Percentiles rank a stretch among this genome's conserved stretches.
Conservation (phyloP, 2,888 invertebrate genomes). For the Boloria selene region DNA sequence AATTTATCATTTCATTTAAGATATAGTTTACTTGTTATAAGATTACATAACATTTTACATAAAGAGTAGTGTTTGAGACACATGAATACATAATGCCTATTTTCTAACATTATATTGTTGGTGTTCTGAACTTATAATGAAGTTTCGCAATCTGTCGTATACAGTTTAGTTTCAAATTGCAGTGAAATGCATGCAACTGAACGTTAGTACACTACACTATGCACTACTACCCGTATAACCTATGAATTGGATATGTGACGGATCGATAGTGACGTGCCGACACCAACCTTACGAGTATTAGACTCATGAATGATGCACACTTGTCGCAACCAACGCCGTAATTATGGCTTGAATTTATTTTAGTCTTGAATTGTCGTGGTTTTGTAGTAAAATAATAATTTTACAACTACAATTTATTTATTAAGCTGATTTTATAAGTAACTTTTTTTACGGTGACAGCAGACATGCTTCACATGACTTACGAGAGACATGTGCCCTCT, state of each 20-base stretch:
- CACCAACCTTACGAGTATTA: constrained; percentile 21
- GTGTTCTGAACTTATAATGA: no score
- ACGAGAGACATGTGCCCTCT: no score
- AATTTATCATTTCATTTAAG: no score
- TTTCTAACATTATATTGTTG: no score
- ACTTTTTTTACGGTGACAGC: no score
- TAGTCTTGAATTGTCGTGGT: background rate
- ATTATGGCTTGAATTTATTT: background rate
- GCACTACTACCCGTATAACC: constrained; percentile 5
- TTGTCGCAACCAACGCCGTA: background rate
- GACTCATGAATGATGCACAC: constrained; percentile 21
- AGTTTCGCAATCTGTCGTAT: background rate
- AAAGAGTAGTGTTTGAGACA: no score
- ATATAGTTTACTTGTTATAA: no score
- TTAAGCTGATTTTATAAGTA: no score
- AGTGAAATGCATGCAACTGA: constrained; percentile 10
- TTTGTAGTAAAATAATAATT: background rate
- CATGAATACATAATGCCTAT: no score
- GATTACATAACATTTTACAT: no score
- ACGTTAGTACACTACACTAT: background rate
- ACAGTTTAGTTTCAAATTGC: constrained; percentile 20
- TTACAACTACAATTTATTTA: background rate
- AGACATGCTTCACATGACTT: no score
- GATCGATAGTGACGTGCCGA: constrained; percentile 26
- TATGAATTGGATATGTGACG: constrained; percentile 20